Conservation (phyloP, 2,113 vertebrate species). For the Macroglossus sobrinus region DNA sequence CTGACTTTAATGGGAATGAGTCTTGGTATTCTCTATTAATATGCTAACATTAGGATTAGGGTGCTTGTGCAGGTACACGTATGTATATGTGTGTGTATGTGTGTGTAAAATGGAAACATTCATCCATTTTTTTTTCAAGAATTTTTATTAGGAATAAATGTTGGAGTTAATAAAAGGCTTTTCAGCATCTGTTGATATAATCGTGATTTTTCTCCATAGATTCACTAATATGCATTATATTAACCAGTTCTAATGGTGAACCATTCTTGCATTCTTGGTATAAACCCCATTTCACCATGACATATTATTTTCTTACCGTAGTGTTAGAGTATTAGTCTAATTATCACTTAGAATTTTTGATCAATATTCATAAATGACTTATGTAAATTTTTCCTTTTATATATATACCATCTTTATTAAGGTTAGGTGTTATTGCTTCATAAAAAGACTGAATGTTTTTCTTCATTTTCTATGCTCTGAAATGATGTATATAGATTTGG, state of each 20-base stretch:
- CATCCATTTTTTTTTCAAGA: background rate
- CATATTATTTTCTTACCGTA: constrained; percentile 3
- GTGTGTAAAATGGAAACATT: background rate
- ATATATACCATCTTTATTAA: background rate
- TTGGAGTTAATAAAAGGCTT: constrained; percentile 15
- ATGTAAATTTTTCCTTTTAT: background rate
- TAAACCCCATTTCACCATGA: constrained; percentile 5
- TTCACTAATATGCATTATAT: background rate
- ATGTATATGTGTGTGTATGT: background rate
- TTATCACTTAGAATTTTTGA: constrained; percentile 23
- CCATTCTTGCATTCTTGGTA: background rate
- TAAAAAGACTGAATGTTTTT: background rate
- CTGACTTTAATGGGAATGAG: background rate
- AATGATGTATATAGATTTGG: background rate
- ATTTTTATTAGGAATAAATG: background rate
- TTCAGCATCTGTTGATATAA: background rate
- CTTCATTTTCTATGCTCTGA: background rate
- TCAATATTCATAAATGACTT: background rate
- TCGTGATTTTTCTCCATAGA: background rate
- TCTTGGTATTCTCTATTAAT: background rate
- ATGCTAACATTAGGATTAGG: background rate
- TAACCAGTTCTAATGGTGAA: background rate
- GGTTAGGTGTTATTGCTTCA: background rate
- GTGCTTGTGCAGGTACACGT: background rate
- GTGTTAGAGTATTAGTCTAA: background rate